These are phyloP conservation scores for Amiota communis DNA, from an alignment of 2,888 invertebrate genomes.

Conservation along the genomic window DNA sequence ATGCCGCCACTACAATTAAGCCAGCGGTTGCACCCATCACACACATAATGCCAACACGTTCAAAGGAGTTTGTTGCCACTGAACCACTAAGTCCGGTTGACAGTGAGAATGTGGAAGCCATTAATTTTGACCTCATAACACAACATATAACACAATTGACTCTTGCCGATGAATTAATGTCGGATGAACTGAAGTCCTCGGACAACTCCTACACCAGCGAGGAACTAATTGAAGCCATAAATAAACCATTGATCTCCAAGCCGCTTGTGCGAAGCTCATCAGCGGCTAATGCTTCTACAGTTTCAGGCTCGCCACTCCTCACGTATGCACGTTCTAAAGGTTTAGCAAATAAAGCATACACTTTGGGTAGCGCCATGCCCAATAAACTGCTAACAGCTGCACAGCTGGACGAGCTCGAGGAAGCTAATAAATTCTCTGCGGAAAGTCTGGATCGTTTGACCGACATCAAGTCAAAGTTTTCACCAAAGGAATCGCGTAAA, in stretches of 20 bases:
- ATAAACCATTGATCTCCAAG: slow-evolving; percentile 63
- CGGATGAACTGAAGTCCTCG: slow-evolving; percentile 13
- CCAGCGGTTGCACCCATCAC: slow-evolving; percentile 33
- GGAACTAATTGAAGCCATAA: slow-evolving; percentile 59
- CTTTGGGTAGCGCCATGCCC: slow-evolving; percentile 61
- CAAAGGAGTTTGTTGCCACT: slow-evolving; percentile 60
- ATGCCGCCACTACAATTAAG: slow-evolving; percentile 32
- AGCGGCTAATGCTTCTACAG: slow-evolving; percentile 56
- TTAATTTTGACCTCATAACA: slow-evolving; percentile 59
- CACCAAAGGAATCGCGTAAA: slow-evolving; percentile 59
- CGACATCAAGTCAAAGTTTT: slow-evolving; percentile 69
- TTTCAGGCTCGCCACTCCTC: slow-evolving; percentile 60
- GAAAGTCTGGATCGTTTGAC: slow-evolving; percentile 70
- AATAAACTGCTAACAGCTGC: slow-evolving; percentile 63
- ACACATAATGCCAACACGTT: slow-evolving; percentile 32
- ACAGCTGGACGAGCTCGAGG: slow-evolving; percentile 64
- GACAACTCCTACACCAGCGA: slow-evolving; percentile 24
- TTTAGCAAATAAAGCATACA: slow-evolving; percentile 59
- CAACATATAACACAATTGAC: slow-evolving; percentile 58
- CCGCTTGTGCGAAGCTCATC: slow-evolving; percentile 62
- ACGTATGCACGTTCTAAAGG: slow-evolving; percentile 71
- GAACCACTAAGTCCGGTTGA: slow-evolving; percentile 58
- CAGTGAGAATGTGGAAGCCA: slow-evolving; percentile 55
- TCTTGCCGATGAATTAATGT: slow-evolving; percentile 46
- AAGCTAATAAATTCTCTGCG: slow-evolving; percentile 67